Evolutionary conservation across 2,797 vertebrate species (phyloP).

Genomic region (Scomberomorus guttatus): DNA sequence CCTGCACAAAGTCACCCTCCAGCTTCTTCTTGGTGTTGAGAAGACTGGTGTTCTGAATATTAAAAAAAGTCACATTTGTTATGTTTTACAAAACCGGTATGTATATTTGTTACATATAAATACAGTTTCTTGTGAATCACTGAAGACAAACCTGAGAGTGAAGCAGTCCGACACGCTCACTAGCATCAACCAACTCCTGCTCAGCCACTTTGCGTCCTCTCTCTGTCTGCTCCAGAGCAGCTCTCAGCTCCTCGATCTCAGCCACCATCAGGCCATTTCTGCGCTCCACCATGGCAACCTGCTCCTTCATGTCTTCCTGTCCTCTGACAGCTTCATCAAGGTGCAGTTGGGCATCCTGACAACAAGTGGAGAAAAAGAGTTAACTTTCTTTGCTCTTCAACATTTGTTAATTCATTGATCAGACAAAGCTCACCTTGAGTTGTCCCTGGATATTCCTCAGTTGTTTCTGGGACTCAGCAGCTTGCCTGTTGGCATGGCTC

Average conservation of each 20-base stretch:
- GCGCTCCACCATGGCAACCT: slow-evolving; percentile 89
- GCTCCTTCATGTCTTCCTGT: slow-evolving; percentile 92
- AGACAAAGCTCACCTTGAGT: slow-evolving; percentile 85
- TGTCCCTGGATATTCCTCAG: slow-evolving; percentile 88
- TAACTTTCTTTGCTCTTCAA: slow-evolving; percentile 64
- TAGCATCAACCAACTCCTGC: slow-evolving; percentile 90
- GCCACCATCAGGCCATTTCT: slow-evolving; percentile 89
- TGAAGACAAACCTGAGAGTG: slow-evolving; percentile 75
- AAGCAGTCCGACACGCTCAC: slow-evolving; percentile 87
- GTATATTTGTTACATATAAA: slow-evolving; percentile 52
- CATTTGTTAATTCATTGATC: slow-evolving; percentile 41
- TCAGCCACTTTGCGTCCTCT: slow-evolving; percentile 87
- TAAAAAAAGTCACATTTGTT: neutral
- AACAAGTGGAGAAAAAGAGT: neutral
- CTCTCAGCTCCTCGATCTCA: slow-evolving; percentile 90
- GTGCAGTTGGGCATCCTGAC: slow-evolving; percentile 90
- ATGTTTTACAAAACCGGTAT: too few species aligned
- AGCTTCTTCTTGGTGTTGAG: slow-evolving; percentile 89
- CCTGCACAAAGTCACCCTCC: slow-evolving; percentile 87
- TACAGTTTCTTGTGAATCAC: neutral
- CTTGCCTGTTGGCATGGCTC: slow-evolving; percentile 89
- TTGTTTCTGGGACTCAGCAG: slow-evolving; percentile 90
- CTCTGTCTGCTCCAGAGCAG: slow-evolving; percentile 89
- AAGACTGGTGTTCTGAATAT: slow-evolving; percentile 87
- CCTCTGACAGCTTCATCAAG: slow-evolving; percentile 88